phyloP scores from a whole-genome alignment of 2,888 invertebrate species.

The Mystacides longicornis region DNA sequence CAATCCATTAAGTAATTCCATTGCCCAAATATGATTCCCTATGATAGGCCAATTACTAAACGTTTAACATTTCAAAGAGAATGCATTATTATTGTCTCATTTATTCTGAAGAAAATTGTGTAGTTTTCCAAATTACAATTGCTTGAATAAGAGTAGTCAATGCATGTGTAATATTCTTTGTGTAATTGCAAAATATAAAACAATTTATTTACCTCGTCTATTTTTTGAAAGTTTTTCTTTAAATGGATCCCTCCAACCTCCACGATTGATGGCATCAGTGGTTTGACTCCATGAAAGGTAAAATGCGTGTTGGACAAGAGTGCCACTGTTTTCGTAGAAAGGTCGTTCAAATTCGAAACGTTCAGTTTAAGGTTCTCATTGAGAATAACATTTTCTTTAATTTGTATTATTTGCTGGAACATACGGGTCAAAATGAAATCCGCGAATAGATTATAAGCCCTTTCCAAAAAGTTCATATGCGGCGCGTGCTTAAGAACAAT shows the following conservation, averaged over 20 bases:
- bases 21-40: too few relatives aligned
- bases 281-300: slow-evolving; percentile 37
- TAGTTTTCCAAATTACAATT: too few relatives aligned
- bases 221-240: too few relatives aligned
- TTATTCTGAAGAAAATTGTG: too few relatives aligned
- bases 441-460: slow-evolving; percentile 39
- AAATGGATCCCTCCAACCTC: slow-evolving; percentile 50
- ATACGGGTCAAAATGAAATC: slow-evolving; percentile 12
- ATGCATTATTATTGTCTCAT: too few relatives aligned
- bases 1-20: too few relatives aligned
- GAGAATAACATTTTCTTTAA: slow-evolving; percentile 31
- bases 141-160: too few relatives aligned
- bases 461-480: slow-evolving; percentile 38
- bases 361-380: slow-evolving; percentile 34
- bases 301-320: slow-evolving; percentile 44
- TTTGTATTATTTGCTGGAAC: not conserved
- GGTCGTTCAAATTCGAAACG: slow-evolving; percentile 35
- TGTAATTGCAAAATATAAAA: too few relatives aligned
- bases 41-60: too few relatives aligned
- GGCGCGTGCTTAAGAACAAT: slow-evolving; percentile 32
- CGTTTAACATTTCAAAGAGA: too few relatives aligned
- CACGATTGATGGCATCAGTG: slow-evolving; percentile 40
- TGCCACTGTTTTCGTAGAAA: slow-evolving; percentile 40
- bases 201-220: too few relatives aligned
- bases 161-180: too few relatives aligned